A percentile compares a stretch with the other conserved stretches of the same genome.
Conservation (phyloP, 2,888 invertebrate genomes). For the Eristalinus sepulchralis region DNA sequence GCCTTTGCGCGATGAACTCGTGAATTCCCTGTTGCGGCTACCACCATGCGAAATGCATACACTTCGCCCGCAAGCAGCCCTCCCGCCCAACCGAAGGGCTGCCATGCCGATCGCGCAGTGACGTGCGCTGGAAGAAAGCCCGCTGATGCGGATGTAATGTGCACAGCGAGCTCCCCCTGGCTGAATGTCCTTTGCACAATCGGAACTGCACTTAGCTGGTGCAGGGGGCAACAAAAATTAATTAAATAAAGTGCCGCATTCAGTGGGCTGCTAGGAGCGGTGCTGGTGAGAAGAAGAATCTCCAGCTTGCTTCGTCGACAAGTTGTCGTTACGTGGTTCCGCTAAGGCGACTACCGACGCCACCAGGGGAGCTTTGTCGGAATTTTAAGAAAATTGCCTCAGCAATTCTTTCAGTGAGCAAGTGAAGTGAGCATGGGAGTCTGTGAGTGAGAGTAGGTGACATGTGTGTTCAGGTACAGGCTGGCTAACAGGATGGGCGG, state of each 20-base stretch:
- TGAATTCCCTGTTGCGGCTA: conserved; percentile 20
- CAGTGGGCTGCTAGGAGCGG: background rate
- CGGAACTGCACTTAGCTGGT: conserved; percentile 42
- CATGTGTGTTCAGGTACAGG: background rate
- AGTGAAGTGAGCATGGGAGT: background rate
- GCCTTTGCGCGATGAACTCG: background rate
- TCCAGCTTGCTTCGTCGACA: conserved; percentile 20
- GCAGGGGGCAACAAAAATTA: conserved; percentile 47
- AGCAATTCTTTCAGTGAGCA: conserved; percentile 2
- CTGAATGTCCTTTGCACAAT: conserved; percentile 36
- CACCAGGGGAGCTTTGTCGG: background rate
- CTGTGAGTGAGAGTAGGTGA: background rate
- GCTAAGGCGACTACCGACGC: background rate
- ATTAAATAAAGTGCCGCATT: conserved; percentile 59
- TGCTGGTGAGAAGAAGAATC: conserved; percentile 11
- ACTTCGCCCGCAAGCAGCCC: background rate
- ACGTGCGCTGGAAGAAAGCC: background rate
- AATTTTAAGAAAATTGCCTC: conserved; percentile 37
- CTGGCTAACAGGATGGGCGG: background rate
- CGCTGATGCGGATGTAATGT: conserved; percentile 30
- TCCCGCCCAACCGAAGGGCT: background rate
- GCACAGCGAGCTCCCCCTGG: conserved; percentile 15
- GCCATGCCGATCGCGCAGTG: conserved; percentile 18
- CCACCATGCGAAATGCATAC: conserved; percentile 1
- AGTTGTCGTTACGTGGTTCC: conserved; percentile 8